Evolutionary conservation across 2,888 invertebrate species (phyloP).

Genomic region (Anarsia innoxiella): DNA sequence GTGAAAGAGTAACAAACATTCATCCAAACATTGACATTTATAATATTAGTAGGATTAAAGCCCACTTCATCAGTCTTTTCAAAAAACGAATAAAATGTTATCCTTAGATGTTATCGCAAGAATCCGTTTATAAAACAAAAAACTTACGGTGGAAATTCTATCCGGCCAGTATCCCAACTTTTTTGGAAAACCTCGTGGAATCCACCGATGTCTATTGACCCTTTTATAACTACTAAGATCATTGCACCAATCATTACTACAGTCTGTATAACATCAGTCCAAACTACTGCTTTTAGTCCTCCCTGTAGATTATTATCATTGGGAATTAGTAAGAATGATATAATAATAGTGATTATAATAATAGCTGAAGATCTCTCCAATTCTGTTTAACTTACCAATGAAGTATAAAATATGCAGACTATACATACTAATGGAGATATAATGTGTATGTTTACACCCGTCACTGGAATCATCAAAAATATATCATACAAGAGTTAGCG

Average conservation of each 20-base stretch:
- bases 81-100: too few relatives aligned
- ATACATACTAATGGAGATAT: constrained; percentile 83
- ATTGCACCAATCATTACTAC: constrained; percentile 81
- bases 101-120: too few relatives aligned
- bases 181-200: constrained; percentile 71
- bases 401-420: constrained; percentile 87
- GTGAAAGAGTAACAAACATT: too few relatives aligned
- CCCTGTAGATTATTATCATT: constrained; percentile 74
- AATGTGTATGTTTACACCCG: constrained; percentile 83
- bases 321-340: background rate
- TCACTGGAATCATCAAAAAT: constrained; percentile 70
- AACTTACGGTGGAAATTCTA: constrained; percentile 77
- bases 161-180: constrained; percentile 75
- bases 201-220: constrained; percentile 79
- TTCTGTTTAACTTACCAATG: constrained; percentile 75
- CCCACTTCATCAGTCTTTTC: too few relatives aligned
- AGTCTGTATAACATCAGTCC: constrained; percentile 83
- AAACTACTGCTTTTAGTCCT: constrained; percentile 81
- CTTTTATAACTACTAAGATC: constrained; percentile 78
- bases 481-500: background rate
- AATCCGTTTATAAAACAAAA: too few relatives aligned
- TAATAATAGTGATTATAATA: background rate
- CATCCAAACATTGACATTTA: too few relatives aligned
- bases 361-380: too few relatives aligned
- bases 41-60: too few relatives aligned